Base-by-base conservation (phyloP, 92 coral and sea anemone genomes). In the Galaxea fascicularis region DNA sequence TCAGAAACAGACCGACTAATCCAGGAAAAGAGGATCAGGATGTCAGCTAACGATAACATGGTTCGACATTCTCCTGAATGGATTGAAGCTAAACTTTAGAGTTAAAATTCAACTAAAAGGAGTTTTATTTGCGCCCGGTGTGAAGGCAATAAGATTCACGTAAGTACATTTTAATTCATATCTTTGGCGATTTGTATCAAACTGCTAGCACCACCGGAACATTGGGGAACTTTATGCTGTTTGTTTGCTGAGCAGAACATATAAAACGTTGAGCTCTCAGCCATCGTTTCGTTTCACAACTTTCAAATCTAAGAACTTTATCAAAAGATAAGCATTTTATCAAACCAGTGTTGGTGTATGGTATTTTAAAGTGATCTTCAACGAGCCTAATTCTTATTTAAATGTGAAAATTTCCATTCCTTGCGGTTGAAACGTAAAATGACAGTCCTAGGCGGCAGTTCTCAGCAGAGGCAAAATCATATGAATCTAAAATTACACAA, bases 11-110 rank as follows among this genome's bases (percentile, higher is more conserved):
- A 74, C 83, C 46, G 74, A 8, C 62, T 66, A 65, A 79, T 65
- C 84, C 84, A 10, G 4, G 67, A 53, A 62, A 66, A 49, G 63
- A 39, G 22, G 84, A 79, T 79, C 47, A 79, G 3, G n/a, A 20
- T 75, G 60, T 79, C 65, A 47, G 71, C 52, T 47, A 13, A 22
- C 25, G 47, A 49, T 22, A 14, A 25, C 17, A 3, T 17, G 17
- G 7, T 22, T 24, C 22, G 44, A 44, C 20, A 20, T n/a, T 6
- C 21, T 8, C 16, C 46, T 65, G 51, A 46, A 44, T 12, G 44
- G 70, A 25, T 13, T 27, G 57, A 21, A 31, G n/a, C 51, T 31
- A 10, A 16, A 67, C 20, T 30, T 18, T 16, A 31, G 16, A 5
- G 25, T 3, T 65, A 10, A 64, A 11, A 10, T 29, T 6, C 0